Evolutionary conservation across 1,140 invertebrate species (phyloP).

Genomic region (Lepidostoma basale): DNA sequence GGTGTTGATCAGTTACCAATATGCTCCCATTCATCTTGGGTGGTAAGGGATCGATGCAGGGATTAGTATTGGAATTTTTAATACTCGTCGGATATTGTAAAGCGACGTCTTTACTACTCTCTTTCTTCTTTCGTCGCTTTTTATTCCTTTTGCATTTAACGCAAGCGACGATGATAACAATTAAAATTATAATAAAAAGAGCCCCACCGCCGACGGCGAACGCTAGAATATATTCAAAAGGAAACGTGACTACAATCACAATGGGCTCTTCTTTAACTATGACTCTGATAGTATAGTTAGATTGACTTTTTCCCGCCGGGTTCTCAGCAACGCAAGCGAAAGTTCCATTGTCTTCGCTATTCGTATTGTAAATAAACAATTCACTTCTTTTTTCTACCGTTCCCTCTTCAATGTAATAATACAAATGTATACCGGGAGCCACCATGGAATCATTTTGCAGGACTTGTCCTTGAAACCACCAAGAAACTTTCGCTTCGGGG

Average conservation of each 20-base stretch:
- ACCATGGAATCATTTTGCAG: constrained; percentile 73
- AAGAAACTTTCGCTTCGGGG: constrained; percentile 77
- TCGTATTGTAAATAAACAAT: constrained; percentile 76
- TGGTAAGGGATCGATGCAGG: constrained; percentile 42
- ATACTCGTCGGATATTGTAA: constrained; percentile 58
- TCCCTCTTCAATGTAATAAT: constrained; percentile 72
- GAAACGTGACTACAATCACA: constrained; percentile 67
- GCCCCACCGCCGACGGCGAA: constrained; percentile 66
- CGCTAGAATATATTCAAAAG: constrained; percentile 71
- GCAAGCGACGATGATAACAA: constrained; percentile 66
- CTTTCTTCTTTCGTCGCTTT: constrained; percentile 62
- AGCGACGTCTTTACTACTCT: constrained; percentile 59
- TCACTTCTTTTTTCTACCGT: constrained; percentile 74
- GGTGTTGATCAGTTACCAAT: constrained; percentile 57
- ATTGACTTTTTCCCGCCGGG: constrained; percentile 73
- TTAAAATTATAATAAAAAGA: constrained; percentile 66
- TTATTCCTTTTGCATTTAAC: constrained; percentile 67
- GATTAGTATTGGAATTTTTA: constrained; percentile 52
- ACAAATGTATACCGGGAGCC: constrained; percentile 67
- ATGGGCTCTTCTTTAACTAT: constrained; percentile 74
- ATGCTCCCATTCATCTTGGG: constrained; percentile 58
- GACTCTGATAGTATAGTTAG: constrained; percentile 79
- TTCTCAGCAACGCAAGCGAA: constrained; percentile 84
- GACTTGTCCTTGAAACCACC: constrained; percentile 79
- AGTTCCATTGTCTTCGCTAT: constrained; percentile 77